Conservation (phyloP, 2,113 vertebrate species). For the Periophthalmus modestus region DNA sequence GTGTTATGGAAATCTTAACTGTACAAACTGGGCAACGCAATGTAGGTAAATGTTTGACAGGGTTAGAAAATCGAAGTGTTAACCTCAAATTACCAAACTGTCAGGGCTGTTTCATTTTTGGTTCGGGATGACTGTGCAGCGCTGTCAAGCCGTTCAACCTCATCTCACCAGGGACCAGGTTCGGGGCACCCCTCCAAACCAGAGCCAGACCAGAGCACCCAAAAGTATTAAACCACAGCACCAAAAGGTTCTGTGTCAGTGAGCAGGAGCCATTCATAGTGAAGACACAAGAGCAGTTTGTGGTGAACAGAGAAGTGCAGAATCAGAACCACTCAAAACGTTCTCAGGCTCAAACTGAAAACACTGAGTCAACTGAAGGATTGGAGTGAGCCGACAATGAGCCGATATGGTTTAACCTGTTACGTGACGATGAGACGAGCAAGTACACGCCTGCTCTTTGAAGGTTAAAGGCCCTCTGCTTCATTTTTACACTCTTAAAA, state of each 20-base stretch:
- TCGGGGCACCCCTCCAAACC: constrained; percentile 34
- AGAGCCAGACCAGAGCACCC: constrained; percentile 24
- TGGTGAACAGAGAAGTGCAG: not conserved
- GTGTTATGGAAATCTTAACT: no score
- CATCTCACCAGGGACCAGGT: not conserved
- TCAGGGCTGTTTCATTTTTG: constrained; percentile 53
- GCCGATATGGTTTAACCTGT: no score
- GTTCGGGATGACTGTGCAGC: constrained; percentile 30
- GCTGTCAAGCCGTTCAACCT: constrained; percentile 37
- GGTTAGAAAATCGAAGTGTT: not conserved
- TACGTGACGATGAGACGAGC: no score
- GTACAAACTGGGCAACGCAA: no score
- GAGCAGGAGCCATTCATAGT: constrained; percentile 17
- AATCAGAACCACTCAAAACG: constrained; percentile 12
- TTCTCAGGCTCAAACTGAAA: not conserved
- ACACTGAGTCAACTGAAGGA: not conserved
- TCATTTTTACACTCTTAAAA: no score
- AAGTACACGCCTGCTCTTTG: no score
- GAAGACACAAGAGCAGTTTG: constrained; percentile 30
- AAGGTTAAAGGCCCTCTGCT: no score
- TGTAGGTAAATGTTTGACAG: no score
- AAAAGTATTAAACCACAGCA: not conserved
- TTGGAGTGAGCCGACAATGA: no score
- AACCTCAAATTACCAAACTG: constrained; percentile 14
- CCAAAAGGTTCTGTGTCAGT: not conserved